A percentile compares a stretch with the other conserved stretches of the same genome.
Conservation (phyloP, 1,140 invertebrate genomes). For the Anoplolepis gracilipes region DNA sequence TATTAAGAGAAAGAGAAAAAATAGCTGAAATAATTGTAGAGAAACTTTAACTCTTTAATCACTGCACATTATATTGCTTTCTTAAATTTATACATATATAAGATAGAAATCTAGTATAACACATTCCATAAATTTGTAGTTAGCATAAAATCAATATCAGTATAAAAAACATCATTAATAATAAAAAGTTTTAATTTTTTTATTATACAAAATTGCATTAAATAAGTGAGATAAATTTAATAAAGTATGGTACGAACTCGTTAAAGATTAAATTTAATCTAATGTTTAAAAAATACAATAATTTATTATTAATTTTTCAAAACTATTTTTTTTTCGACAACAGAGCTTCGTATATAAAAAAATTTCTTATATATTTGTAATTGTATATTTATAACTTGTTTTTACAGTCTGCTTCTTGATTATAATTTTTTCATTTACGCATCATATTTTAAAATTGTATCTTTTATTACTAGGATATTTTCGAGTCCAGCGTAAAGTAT, state of each 20-base stretch:
- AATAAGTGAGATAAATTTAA: background rate
- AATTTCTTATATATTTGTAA: no score
- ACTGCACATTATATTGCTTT: background rate
- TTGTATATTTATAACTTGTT: background rate
- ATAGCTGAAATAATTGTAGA: background rate
- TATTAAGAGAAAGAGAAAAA: background rate
- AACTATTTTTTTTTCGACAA: background rate
- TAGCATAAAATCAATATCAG: background rate
- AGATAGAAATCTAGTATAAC: background rate
- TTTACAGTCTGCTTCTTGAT: background rate
- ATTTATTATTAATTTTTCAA: background rate
- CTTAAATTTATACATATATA: background rate
- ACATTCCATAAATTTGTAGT: background rate
- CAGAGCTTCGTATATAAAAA: background rate
- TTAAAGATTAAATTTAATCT: background rate
- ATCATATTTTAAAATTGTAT: background rate
- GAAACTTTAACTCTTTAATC: slow-evolving; percentile 13
- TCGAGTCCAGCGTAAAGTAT: background rate
- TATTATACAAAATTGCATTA: background rate
- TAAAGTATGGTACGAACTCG: background rate
- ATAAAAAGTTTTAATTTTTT: background rate
- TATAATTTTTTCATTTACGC: background rate
- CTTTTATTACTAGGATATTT: background rate
- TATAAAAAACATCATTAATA: background rate
- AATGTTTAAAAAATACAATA: no score